These are phyloP conservation scores for Limanda limanda DNA, from an alignment of 2,113 vertebrate genomes.

Conservation along the genomic window DNA sequence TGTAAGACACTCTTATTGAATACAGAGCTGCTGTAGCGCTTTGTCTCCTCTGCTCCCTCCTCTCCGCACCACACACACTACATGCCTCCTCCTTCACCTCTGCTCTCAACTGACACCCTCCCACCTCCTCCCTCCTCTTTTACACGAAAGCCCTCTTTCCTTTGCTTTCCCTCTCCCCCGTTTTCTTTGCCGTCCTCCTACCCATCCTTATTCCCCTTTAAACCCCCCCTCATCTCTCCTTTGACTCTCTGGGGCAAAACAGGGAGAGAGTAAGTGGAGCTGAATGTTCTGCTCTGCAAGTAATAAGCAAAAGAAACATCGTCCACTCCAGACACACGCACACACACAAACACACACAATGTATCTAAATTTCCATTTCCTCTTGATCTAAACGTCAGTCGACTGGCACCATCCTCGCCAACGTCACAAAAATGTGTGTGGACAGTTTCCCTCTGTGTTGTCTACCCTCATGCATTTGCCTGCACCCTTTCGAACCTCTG, in stretches of 20 bases:
- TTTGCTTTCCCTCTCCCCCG: not conserved
- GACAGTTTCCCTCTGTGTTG: not conserved
- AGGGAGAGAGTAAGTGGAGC: not conserved
- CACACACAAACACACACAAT: not conserved
- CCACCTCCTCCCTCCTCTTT: not conserved
- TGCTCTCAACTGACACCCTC: conserved; percentile 8
- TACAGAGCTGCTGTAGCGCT: conserved; percentile 18
- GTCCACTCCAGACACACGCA: not conserved
- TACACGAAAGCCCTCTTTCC: not conserved
- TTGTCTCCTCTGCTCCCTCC: conserved; percentile 8
- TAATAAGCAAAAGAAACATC: not conserved
- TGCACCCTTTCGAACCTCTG: not conserved
- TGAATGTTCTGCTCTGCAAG: conserved; percentile 5
- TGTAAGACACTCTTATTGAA: conserved; percentile 42
- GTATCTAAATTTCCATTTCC: not conserved
- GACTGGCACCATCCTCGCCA: not conserved
- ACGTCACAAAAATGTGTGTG: not conserved
- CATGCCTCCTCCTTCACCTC: not conserved
- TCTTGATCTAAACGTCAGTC: not conserved
- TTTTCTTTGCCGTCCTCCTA: not conserved
- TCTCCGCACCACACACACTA: not conserved
- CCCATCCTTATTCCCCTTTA: not conserved
- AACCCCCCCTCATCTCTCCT: not conserved
- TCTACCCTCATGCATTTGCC: not conserved
- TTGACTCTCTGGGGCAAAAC: not conserved